A percentile compares a stretch with the other conserved stretches of the same genome.
Evolutionary conservation across 2,888 invertebrate species (phyloP).

Genomic region (Auanema sp.): DNA sequence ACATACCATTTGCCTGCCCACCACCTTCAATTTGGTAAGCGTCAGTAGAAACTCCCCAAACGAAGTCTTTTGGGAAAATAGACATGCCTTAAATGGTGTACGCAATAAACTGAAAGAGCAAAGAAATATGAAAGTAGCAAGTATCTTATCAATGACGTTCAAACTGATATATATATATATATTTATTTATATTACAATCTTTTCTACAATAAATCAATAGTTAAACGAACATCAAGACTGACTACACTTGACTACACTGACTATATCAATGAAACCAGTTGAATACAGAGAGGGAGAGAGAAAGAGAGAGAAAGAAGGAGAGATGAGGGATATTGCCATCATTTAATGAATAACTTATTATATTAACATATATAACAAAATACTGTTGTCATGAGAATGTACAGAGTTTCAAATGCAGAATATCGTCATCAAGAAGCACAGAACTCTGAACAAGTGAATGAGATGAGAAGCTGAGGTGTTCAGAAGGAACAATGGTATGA

Average conservation of each 20-base stretch:
- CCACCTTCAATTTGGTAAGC: slow-evolving; percentile 51
- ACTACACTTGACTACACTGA: background rate
- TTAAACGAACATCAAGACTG: no score
- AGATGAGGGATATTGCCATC: background rate
- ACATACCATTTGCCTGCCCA: slow-evolving; percentile 28
- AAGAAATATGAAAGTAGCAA: no score
- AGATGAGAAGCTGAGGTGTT: background rate
- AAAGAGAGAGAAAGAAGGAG: slow-evolving; percentile 2
- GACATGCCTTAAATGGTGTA: background rate
- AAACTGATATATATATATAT: no score
- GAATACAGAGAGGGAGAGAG: background rate
- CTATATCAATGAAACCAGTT: background rate
- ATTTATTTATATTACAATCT: no score
- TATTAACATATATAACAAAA: background rate
- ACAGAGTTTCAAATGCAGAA: background rate
- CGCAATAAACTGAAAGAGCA: no score
- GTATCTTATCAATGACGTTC: no score
- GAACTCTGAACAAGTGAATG: no score
- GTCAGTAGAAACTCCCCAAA: slow-evolving; percentile 45
- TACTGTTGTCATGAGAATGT: background rate
- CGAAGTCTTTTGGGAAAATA: slow-evolving; percentile 41
- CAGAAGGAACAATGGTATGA: background rate
- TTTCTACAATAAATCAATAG: no score
- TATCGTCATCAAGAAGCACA: background rate
- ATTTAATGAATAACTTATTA: background rate